Base-by-base conservation (phyloP, 2,113 vertebrate species). In the Neolamprologus falcicula region DNA sequence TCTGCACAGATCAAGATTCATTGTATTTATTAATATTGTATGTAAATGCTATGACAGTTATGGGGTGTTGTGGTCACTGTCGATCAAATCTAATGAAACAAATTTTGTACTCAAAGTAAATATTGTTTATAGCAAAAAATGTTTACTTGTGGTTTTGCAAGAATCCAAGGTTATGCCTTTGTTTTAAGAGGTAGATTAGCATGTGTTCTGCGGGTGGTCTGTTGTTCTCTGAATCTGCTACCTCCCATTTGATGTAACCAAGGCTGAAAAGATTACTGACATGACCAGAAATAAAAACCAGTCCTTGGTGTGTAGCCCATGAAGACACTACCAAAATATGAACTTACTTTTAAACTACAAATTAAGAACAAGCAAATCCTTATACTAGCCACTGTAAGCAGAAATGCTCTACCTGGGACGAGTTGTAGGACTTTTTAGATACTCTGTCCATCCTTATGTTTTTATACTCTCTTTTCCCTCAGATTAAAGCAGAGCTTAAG, bases 401-500 rank as follows among this genome's bases (percentile, higher is more conserved):
- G 16, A 63, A 82, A 0, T 57, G 13, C 13, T 59, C 47, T 12
- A 17, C 13, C 7, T 28, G 5, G 24, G 7, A 59, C 8, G 35
- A 50, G 24, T 14, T 24, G 13, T 76, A 4, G n/a, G 47, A 24
- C 5, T 3, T 19, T 24, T 13, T 45, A 13, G 28, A 42, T 33
- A 53, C 31, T 37, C 84, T 5, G 42, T 68, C 40, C 16, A 26
- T 0, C 42, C 40, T 37, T 50, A 5, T 26, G 21, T 71, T 42
- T 52, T 68, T 9, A 2, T 57, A 5, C 19, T 88, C 8, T 50
- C 24, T 52, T 12, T 89, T 40, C 79, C 11, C 26, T 17, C 94
- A 99, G 98, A 96, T 97, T 92, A 97, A 98, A 94, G 97, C 97
- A 66, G 98, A 99, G 47, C 96, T 99, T 83, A 98, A 98, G 89